Evolutionary conservation across 2,888 invertebrate genomes (phyloP).

Genomic region (Slavum lentiscoides): DNA sequence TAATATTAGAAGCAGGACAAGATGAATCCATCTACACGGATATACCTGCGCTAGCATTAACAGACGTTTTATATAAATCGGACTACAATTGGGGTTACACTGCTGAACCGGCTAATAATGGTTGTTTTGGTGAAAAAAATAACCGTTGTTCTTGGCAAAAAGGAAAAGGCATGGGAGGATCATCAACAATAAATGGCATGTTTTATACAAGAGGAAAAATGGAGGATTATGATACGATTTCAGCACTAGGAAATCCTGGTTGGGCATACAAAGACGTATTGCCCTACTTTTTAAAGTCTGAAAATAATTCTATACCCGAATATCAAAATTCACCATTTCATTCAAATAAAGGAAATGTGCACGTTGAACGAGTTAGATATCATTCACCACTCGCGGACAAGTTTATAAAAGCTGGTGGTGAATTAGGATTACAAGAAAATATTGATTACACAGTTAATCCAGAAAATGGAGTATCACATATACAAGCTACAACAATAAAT

Average conservation of each 20-base stretch:
- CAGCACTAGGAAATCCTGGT: slow-evolving; percentile 58
- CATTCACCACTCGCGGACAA: slow-evolving; percentile 67
- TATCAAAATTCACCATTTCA: slow-evolving; percentile 63
- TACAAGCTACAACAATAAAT: slow-evolving; percentile 52
- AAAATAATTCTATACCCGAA: slow-evolving; percentile 57
- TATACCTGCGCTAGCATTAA: slow-evolving; percentile 63
- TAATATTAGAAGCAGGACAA: slow-evolving; percentile 70
- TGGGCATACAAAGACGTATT: slow-evolving; percentile 61
- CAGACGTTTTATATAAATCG: slow-evolving; percentile 64
- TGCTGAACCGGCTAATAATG: slow-evolving; percentile 66
- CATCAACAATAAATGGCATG: slow-evolving; percentile 69
- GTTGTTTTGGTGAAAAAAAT: slow-evolving; percentile 63
- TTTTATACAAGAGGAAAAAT: slow-evolving; percentile 59
- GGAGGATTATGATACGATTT: slow-evolving; percentile 57
- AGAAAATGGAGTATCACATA: slow-evolving; percentile 56
- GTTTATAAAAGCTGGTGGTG: slow-evolving; percentile 70
- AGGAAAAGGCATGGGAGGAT: slow-evolving; percentile 58
- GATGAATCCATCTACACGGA: slow-evolving; percentile 65
- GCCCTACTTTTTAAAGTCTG: slow-evolving; percentile 59
- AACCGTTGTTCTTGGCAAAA: slow-evolving; percentile 57
- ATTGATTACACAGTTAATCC: slow-evolving; percentile 63
- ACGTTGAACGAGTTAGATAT: slow-evolving; percentile 70
- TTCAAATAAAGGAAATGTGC: slow-evolving; percentile 70
- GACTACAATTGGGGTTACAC: slow-evolving; percentile 74
- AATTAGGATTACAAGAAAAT: slow-evolving; percentile 63